These are phyloP conservation scores for Thelaira solivaga DNA, from an alignment of 2,888 invertebrate species.

Conservation along the genomic window DNA sequence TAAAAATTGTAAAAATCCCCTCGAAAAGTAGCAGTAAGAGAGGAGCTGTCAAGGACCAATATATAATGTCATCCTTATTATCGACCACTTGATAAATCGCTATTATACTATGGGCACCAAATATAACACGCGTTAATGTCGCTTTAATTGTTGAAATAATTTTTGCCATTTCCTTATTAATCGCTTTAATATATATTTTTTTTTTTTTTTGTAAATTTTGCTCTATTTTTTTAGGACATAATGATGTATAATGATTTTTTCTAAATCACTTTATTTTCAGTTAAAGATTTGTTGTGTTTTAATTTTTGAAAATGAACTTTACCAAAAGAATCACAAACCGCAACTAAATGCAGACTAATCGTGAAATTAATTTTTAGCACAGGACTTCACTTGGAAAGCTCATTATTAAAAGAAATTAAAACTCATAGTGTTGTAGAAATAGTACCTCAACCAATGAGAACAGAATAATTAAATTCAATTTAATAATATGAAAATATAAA, in stretches of 20 bases:
- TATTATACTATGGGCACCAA: conserved; percentile 89
- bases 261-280: conserved; percentile 3
- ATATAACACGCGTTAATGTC: conserved; percentile 87
- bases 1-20: conserved; percentile 92
- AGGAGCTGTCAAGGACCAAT: conserved; percentile 93
- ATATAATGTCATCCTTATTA: conserved; percentile 85
- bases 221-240: conserved; percentile 13
- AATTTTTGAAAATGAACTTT: conserved; percentile 65
- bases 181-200: conserved; percentile 48
- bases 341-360: conserved; percentile 67
- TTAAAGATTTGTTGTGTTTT: neutral
- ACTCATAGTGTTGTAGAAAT: conserved; percentile 63
- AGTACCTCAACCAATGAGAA: neutral
- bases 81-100: conserved; percentile 94
- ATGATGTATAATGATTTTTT: conserved; percentile 20
- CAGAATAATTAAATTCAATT: too few species aligned
- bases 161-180: conserved; percentile 81
- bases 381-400: conserved; percentile 56
- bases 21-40: conserved; percentile 90
- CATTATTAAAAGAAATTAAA: conserved; percentile 71
- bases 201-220: neutral
- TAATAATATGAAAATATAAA: too few species aligned
- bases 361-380: conserved; percentile 51
- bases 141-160: conserved; percentile 89
- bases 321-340: conserved; percentile 68